A percentile compares a stretch with the other conserved stretches of the same genome.
phyloP scores from a whole-genome alignment of 2,888 invertebrate species.

The Scaptomyza polygonia region DNA sequence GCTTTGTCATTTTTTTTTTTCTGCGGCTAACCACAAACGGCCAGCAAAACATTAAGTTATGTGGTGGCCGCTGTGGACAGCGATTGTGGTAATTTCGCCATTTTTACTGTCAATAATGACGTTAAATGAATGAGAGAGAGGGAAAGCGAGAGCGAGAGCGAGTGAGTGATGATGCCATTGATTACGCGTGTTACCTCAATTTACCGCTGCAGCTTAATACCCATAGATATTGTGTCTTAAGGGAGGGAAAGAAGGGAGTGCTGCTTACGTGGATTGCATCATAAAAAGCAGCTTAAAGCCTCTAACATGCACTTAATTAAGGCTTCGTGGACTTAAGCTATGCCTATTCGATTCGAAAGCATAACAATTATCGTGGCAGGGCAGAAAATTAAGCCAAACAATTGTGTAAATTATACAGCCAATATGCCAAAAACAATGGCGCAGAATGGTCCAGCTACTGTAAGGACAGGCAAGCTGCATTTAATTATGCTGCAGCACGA shows the following conservation, averaged over 20 bases:
- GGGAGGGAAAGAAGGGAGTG: background rate
- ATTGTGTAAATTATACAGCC: slow-evolving; percentile 58
- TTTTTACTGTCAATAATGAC: slow-evolving; percentile 51
- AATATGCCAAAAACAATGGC: slow-evolving; percentile 63
- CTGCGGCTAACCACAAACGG: slow-evolving; percentile 49
- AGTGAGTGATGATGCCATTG: slow-evolving; percentile 4
- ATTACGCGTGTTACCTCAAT: slow-evolving; percentile 17
- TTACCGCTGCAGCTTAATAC: slow-evolving; percentile 20
- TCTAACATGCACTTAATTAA: slow-evolving; percentile 28
- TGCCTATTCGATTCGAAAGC: slow-evolving; percentile 59
- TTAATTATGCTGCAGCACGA: slow-evolving; percentile 66
- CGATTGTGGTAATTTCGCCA: slow-evolving; percentile 67
- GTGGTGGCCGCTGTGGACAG: slow-evolving; percentile 65
- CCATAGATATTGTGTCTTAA: background rate
- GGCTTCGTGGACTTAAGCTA: background rate
- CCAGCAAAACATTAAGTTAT: slow-evolving; percentile 80
- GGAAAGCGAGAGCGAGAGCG: slow-evolving; percentile 7
- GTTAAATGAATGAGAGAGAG: too few relatives aligned
- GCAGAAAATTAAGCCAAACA: slow-evolving; percentile 39
- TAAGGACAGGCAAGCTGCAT: slow-evolving; percentile 33
- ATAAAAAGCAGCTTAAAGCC: slow-evolving; percentile 31
- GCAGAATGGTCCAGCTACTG: background rate
- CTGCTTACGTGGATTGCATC: background rate
- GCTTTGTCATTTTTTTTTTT: background rate
- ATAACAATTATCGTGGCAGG: slow-evolving; percentile 56